phyloP scores from a whole-genome alignment of 2,113 vertebrate genomes.

The Rhynchomys soricoides region DNA sequence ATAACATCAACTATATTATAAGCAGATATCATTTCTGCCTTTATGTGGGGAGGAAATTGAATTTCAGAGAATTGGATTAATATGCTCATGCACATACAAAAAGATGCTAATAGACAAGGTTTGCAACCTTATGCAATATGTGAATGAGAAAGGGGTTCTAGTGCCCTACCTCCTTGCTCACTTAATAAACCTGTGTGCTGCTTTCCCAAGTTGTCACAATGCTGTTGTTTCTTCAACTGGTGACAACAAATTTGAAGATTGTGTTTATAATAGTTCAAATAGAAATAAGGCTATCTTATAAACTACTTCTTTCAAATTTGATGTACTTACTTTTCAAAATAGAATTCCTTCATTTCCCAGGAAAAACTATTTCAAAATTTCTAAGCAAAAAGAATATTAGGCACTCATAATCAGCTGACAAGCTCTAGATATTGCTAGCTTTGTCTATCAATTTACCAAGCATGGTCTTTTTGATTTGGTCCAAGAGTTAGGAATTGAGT shows the following conservation, averaged over 20 bases:
- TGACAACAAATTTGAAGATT: not conserved
- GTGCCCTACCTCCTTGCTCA: not conserved
- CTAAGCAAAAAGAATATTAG: not conserved
- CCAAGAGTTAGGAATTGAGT: not conserved
- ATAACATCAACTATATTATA: constrained; percentile 60
- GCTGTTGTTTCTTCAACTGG: not conserved
- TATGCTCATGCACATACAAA: not conserved
- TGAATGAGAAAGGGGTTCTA: not conserved
- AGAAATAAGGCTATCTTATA: not conserved
- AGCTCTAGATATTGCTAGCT: not conserved
- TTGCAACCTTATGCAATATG: not conserved
- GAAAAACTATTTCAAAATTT: not conserved
- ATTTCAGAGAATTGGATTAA: constrained; percentile 66
- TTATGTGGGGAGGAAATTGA: constrained; percentile 61
- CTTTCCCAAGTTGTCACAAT: not conserved
- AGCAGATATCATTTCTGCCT: constrained; percentile 60
- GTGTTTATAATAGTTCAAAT: constrained; percentile 16
- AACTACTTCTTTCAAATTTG: not conserved
- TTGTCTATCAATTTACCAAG: not conserved
- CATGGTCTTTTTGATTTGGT: not conserved
- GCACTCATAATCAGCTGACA: not conserved
- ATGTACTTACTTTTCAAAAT: not conserved
- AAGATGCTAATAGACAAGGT: not conserved
- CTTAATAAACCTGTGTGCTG: not conserved
- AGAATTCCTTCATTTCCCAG: not conserved